Percentiles rank a stretch among this genome's conserved stretches.
phyloP scores from a whole-genome alignment of 1,140 invertebrate species.

The Dermatophagoides farinae region DNA sequence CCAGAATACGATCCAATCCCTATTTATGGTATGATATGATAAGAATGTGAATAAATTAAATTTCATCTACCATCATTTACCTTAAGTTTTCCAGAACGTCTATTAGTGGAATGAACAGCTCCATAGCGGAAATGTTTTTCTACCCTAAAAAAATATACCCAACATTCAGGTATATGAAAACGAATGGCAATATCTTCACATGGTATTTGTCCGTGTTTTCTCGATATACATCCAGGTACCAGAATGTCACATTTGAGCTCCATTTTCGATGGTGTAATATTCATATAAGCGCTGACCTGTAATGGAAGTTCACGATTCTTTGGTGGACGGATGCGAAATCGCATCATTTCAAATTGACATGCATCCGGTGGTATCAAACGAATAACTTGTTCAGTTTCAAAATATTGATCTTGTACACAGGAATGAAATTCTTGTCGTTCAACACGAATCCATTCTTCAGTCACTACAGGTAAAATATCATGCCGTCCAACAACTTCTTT shows the following conservation, averaged over 20 bases:
- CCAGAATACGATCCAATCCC: constrained; percentile 78
- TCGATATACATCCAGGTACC: constrained; percentile 83
- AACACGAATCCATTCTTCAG: constrained; percentile 95
- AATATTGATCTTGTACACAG: constrained; percentile 76
- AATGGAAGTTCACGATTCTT: constrained; percentile 90
- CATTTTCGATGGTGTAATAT: constrained; percentile 20
- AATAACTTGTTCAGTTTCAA: constrained; percentile 65
- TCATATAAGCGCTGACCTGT: constrained; percentile 52
- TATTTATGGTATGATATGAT: constrained; percentile 23
- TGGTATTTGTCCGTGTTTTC: constrained; percentile 71
- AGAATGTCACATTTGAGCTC: constrained; percentile 47
- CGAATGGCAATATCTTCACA: constrained; percentile 92
- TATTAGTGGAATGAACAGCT: constrained; percentile 87
- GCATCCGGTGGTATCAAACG: constrained; percentile 73
- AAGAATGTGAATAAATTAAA: not conserved
- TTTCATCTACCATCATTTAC: constrained; percentile 18
- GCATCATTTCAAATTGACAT: constrained; percentile 87
- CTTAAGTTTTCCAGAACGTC: constrained; percentile 45
- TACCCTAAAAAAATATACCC: constrained; percentile 96
- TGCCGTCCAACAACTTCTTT: constrained; percentile 95
- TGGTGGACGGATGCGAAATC: constrained; percentile 85
- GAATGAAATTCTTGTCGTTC: constrained; percentile 86
- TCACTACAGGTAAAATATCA: constrained; percentile 96
- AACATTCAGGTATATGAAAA: constrained; percentile 94
- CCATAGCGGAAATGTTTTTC: constrained; percentile 97